A percentile compares a stretch with the other conserved stretches of the same genome.
phyloP scores from a whole-genome alignment of 2,113 vertebrate species.

The Murina feae region DNA sequence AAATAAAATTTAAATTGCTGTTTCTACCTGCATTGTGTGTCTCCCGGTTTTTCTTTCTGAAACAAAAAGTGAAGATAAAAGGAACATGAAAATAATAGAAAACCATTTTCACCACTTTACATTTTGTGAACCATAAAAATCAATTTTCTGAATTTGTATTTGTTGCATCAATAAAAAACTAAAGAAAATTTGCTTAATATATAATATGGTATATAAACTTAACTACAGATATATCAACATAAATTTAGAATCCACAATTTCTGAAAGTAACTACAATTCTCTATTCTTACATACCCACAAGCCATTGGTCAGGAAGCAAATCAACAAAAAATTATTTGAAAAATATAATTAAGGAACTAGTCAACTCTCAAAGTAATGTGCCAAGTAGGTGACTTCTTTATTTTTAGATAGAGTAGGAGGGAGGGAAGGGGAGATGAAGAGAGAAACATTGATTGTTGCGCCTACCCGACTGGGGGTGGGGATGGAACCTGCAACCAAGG shows the following conservation, averaged over 20 bases:
- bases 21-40: constrained; percentile 95
- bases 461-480: too few species aligned
- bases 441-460: too few species aligned
- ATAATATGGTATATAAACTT: not conserved
- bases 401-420: too few species aligned
- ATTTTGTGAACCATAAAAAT: constrained; percentile 36
- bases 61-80: constrained; percentile 62
- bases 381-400: not conserved
- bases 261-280: not conserved
- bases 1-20: constrained; percentile 24
- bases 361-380: constrained; percentile 1
- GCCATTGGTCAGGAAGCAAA: not conserved
- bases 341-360: not conserved
- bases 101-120: constrained; percentile 25
- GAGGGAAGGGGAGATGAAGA: too few species aligned
- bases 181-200: not conserved
- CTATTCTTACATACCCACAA: constrained; percentile 1
- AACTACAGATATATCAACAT: not conserved
- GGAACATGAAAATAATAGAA: constrained; percentile 47
- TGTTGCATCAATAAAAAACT: constrained; percentile 4
- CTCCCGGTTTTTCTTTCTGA: constrained; percentile 98
- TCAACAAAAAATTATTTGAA: constrained; percentile 34
- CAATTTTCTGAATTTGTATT: constrained; percentile 30
- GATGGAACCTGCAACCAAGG: too few species aligned
- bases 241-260: constrained; percentile 27